Evolutionary conservation across 2,797 vertebrate species (phyloP), one percentile per base, ranked within the genome.

Genomic region (Pampus argenteus): DNA sequence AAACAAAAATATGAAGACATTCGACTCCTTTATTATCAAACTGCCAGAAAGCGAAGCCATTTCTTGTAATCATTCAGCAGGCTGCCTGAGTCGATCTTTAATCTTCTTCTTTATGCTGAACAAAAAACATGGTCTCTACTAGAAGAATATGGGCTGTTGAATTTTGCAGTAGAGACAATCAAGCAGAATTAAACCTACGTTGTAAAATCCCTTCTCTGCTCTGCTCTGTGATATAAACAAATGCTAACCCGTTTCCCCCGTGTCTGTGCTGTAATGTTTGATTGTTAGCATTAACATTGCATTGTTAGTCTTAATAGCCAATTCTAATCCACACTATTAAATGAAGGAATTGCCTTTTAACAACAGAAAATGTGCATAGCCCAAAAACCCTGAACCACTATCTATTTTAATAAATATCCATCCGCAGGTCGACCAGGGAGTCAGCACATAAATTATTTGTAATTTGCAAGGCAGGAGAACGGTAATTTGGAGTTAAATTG

Each of bases 401-500:
- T 82, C 54, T 44, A 1, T 76, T 70, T 71, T 61, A 82, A 74
- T 75, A 66, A 54, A 65, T 57, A 52, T 58, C 66, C 69, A 64
- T 76, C 48, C 44, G 66, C 25, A 49, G 23, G 69, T 82, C 74
- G 48, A 22, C 28, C 25, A 65, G 25, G 5, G 54, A 76, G 52
- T 77, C 59, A 34, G 66, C 74, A 54, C 60, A 71, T 71, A 40
- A 69, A 71, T 82, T 65, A 76, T 83, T 81, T 82, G 44, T 55
- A 78, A 88, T 80, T 87, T 78, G 68, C 60, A 57, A 66, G 72
- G 63, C 65, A 59, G 52, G 45, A 40, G 50, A 77, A 44, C 1
- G 2, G n/a, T 65, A 61, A 82, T 84, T 81, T 81, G 38, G 40
- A 83, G 68, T 73, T 77, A 76, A 89, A 83, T 62, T 6, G 5